Percentiles rank a stretch among this genome's conserved stretches.
Evolutionary conservation across 2,797 vertebrate species (phyloP).

Genomic region (Etheostoma perlongum): DNA sequence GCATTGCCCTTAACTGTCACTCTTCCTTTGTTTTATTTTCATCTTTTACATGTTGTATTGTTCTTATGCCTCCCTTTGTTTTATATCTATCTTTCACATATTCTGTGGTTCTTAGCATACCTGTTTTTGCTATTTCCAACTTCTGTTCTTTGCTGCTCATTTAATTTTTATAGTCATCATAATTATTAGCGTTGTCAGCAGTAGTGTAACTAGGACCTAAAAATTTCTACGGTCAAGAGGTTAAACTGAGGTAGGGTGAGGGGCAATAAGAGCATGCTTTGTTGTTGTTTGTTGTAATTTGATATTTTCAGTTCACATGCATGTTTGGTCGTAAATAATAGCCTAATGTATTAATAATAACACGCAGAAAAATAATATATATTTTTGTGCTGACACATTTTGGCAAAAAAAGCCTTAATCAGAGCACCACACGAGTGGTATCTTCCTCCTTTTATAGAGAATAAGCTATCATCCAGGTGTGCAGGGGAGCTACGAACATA

Average conservation of each 20-base stretch:
- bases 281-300: neutral
- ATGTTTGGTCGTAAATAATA: slow-evolving; percentile 1
- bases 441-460: neutral
- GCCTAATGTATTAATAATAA: neutral
- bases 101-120: neutral
- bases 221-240: neutral
- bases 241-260: neutral
- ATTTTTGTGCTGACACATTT: no score
- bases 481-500: neutral
- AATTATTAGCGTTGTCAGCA: slow-evolving; percentile 24
- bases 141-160: neutral
- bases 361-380: no score
- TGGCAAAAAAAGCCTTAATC: neutral
- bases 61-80: neutral
- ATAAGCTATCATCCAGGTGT: neutral
- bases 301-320: neutral
- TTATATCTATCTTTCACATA: neutral
- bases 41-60: neutral
- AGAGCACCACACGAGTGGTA: neutral
- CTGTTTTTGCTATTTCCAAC: neutral
- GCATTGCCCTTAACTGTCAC: no score
- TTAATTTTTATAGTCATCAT: slow-evolving; percentile 10
- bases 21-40: neutral
- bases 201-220: slow-evolving; percentile 15
- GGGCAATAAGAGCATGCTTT: neutral